Evolutionary conservation across 2,113 vertebrate genomes (phyloP).

Genomic region (Laticauda laticaudata): DNA sequence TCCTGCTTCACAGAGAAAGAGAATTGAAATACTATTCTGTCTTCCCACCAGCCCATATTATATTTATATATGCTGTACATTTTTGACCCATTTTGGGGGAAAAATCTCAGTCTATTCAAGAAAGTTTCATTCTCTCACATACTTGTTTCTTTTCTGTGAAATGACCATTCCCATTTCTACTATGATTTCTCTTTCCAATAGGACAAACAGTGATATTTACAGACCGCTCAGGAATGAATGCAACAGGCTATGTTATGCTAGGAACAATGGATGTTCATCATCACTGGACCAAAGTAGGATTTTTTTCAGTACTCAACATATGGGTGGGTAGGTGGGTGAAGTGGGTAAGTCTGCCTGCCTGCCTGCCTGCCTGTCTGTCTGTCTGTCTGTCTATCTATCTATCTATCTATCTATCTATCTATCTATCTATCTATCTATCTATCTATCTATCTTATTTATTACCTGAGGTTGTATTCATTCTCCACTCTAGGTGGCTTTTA

Average conservation of each 20-base stretch:
- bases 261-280: conserved; percentile 96
- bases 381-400: not conserved
- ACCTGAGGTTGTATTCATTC: not conserved
- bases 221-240: conserved; percentile 91
- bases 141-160: not conserved
- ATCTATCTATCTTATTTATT: not conserved
- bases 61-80: not conserved
- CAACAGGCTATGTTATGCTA: conserved; percentile 88
- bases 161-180: not conserved
- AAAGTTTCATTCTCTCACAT: not conserved
- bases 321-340: not conserved
- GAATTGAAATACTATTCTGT: not conserved
- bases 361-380: too few species aligned
- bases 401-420: too few species aligned
- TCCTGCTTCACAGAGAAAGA: not conserved
- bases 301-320: not conserved
- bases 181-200: conserved; percentile 61
- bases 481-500: not conserved
- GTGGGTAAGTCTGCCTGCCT: not conserved
- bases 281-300: conserved; percentile 89
- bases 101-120: not conserved
- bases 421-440: too few species aligned
- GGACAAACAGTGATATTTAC: conserved; percentile 86
- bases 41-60: not conserved
- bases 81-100: not conserved